Base-by-base conservation (phyloP, 2,797 vertebrate genomes). In the Molossus alvarezi region DNA sequence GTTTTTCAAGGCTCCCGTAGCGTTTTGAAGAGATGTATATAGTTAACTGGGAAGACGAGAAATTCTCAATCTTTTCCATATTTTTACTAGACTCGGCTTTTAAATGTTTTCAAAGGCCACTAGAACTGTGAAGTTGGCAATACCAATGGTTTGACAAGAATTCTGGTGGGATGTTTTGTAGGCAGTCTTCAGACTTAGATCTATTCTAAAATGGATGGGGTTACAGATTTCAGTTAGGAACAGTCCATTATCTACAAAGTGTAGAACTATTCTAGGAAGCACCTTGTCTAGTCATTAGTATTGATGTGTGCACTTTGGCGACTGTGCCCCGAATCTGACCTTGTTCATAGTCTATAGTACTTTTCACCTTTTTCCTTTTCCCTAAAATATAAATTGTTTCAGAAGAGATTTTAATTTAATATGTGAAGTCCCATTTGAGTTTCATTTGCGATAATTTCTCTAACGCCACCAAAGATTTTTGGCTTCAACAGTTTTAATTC, bases 371-470 rank as follows among this genome's bases (percentile, higher is more conserved):
- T 83, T 88, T 20, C 13, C 67, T 94, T 90, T 81, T 20, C 8
- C 23, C 14, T 76, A 48, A 90, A 89, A 90, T 62, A 67, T 14
- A 62, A 86, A 45, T 88, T 65, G 48, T 18, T 90, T 77, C 67
- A 60, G 60, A 91, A 94, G 29, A 13, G 1, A 29, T 33, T 67
- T 79, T 90, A 73, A 79, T 73, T 20, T 69, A 75, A 91, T 82
- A 17, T 91, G 67, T 77, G 79, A 65, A 37, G n/a, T 71, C 51
- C 64, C n/a, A 58, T 45, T 53, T 25, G 41, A 60, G 23, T 80
- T 79, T 37, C 29, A 10, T 53, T 88, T 77, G 55, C 80, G 83
- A 69, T 15, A 64, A 83, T 69, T 87, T 53, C 15, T 27, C 10
- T 20, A 29, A 79, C 21, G 69, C 27, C 45, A 18, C 29, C 18